Percentiles rank a stretch among this genome's conserved stretches.
Evolutionary conservation across 23 tunicate species (phyloP).

Genomic region (Clavelina lepadiformis): DNA sequence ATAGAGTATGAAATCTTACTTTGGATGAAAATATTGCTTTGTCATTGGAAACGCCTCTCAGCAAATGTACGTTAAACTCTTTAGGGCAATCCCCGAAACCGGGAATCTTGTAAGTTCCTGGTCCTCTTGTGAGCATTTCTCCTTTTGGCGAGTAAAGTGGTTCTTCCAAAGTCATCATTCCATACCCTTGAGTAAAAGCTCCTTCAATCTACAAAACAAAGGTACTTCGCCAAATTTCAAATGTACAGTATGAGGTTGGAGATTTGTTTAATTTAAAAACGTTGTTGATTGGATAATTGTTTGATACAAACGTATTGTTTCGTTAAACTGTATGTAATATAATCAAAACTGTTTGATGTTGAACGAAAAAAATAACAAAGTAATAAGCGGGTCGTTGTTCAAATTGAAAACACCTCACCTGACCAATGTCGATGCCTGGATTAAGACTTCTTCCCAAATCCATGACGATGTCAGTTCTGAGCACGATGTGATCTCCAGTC

Average conservation of each 20-base stretch:
- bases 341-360: too few relatives aligned
- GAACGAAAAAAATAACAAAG: too few relatives aligned
- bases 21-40: slow-evolving; percentile 63
- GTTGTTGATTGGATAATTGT: too few relatives aligned
- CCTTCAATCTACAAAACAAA: slow-evolving; percentile 71
- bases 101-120: slow-evolving; percentile 93
- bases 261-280: too few relatives aligned
- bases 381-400: too few relatives aligned
- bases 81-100: slow-evolving; percentile 81
- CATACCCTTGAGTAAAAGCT: slow-evolving; percentile 84
- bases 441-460: slow-evolving; percentile 86
- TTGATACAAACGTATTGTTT: too few relatives aligned
- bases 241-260: too few relatives aligned
- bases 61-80: slow-evolving; percentile 74
- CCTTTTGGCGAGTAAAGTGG: slow-evolving; percentile 56
- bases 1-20: too few relatives aligned
- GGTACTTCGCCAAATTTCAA: too few relatives aligned
- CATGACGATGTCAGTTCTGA: slow-evolving; percentile 78
- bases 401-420: too few relatives aligned
- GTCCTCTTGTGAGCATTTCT: slow-evolving; percentile 62
- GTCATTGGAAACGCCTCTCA: slow-evolving; percentile 41
- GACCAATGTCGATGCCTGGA: slow-evolving; percentile 90
- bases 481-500: slow-evolving; percentile 78
- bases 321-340: too few relatives aligned
- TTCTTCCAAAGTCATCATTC: slow-evolving; percentile 81